phyloP scores from a whole-genome alignment of 1,140 invertebrate genomes.

The Radopholus similis region DNA sequence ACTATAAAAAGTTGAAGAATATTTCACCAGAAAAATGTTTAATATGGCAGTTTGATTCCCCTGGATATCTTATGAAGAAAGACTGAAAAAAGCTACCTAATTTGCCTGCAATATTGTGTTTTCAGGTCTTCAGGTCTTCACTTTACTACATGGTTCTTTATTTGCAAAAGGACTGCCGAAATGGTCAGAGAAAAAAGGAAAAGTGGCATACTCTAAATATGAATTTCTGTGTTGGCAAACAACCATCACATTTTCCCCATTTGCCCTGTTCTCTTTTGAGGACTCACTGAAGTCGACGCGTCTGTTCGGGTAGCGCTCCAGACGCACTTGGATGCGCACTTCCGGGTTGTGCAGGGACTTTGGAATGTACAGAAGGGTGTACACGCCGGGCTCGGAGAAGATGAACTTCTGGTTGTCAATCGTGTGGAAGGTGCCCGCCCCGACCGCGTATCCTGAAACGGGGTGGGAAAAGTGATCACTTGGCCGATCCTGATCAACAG shows the following conservation, averaged over 20 bases:
- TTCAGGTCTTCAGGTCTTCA: no score
- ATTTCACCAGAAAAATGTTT: no score
- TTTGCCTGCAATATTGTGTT: no score
- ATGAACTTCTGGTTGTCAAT: conserved; percentile 60
- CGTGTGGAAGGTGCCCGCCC: conserved; percentile 54
- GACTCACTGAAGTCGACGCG: conserved; percentile 54
- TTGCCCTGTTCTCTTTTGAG: no score
- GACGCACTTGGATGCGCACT: conserved; percentile 55
- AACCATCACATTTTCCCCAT: no score
- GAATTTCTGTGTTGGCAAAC: not conserved
- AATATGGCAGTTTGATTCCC: no score
- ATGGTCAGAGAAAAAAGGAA: conserved; percentile 23
- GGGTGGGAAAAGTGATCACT: not conserved
- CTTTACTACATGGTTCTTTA: not conserved
- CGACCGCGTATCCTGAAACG: conserved; percentile 28
- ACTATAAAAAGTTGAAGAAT: no score
- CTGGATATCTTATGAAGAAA: no score
- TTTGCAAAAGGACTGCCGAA: not conserved
- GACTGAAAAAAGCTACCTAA: no score
- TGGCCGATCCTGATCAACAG: no score
- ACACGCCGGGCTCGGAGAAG: conserved; percentile 60
- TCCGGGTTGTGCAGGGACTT: conserved; percentile 53
- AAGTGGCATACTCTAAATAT: not conserved
- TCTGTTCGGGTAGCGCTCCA: conserved; percentile 57
- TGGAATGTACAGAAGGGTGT: conserved; percentile 56